Evolutionary conservation across 2,888 invertebrate species (phyloP).

Genomic region (Microdon myrmicae): DNA sequence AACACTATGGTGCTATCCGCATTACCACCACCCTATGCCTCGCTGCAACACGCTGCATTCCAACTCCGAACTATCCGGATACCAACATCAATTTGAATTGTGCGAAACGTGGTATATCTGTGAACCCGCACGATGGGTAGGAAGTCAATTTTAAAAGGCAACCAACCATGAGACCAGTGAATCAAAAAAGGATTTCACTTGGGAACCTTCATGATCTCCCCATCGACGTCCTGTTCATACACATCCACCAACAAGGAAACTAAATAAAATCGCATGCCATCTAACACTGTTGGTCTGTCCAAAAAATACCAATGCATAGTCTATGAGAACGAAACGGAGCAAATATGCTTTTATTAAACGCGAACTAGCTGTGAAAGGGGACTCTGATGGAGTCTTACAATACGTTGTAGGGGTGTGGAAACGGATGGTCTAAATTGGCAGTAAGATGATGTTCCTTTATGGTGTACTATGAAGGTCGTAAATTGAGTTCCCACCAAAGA

Average conservation of each 20-base stretch:
- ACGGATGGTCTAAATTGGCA: slow-evolving; percentile 18
- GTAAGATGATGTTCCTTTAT: slow-evolving; percentile 45
- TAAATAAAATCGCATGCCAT: slow-evolving; percentile 13
- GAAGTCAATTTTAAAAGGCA: slow-evolving; percentile 51
- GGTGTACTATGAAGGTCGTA: slow-evolving; percentile 43
- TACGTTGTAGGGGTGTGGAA: slow-evolving; percentile 6
- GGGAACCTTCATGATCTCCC: too few relatives aligned
- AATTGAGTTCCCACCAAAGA: slow-evolving; percentile 49
- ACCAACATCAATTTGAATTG: slow-evolving; percentile 31
- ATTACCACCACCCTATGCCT: too few relatives aligned
- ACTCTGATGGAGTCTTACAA: too few relatives aligned
- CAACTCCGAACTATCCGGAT: slow-evolving; percentile 29
- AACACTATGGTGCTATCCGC: too few relatives aligned
- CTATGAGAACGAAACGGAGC: too few relatives aligned
- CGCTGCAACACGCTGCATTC: slow-evolving; percentile 42
- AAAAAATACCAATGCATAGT: too few relatives aligned
- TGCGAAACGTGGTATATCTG: slow-evolving; percentile 36
- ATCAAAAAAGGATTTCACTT: slow-evolving; percentile 45
- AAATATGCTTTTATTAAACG: too few relatives aligned
- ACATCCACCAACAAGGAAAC: slow-evolving; percentile 25
- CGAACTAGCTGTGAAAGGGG: too few relatives aligned
- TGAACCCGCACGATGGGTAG: slow-evolving; percentile 45
- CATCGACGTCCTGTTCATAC: slow-evolving; percentile 13
- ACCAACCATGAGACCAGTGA: slow-evolving; percentile 45
- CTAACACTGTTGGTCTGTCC: too few relatives aligned